These are phyloP conservation scores for Streptopelia turtur DNA, from an alignment of 2,797 vertebrate genomes.

Conservation along the genomic window DNA sequence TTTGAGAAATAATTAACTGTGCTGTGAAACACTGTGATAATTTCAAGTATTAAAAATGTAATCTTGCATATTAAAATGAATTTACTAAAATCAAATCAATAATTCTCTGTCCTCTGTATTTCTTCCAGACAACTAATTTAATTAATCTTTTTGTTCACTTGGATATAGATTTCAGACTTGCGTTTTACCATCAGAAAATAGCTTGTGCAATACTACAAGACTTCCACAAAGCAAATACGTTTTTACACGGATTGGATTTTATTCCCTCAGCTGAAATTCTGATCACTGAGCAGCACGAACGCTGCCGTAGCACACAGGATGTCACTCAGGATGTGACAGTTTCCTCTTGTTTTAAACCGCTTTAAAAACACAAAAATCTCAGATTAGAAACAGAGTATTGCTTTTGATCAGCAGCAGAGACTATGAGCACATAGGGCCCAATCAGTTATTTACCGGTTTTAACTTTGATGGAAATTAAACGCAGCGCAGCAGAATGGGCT, in stretches of 20 bases:
- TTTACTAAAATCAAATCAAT: slow-evolving; percentile 79
- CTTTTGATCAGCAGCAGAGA: neutral
- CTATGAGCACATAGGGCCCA: neutral
- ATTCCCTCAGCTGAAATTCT: slow-evolving; percentile 77
- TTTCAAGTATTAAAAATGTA: slow-evolving; percentile 62
- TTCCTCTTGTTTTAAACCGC: slow-evolving; percentile 75
- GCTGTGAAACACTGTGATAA: slow-evolving; percentile 9
- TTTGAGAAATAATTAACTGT: slow-evolving; percentile 23
- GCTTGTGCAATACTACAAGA: slow-evolving; percentile 66
- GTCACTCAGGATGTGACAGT: slow-evolving; percentile 79
- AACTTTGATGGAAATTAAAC: neutral
- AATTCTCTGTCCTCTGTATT: slow-evolving; percentile 70
- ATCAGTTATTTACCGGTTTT: neutral
- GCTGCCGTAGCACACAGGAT: slow-evolving; percentile 75
- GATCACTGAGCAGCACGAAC: slow-evolving; percentile 75
- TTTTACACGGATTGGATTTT: slow-evolving; percentile 79
- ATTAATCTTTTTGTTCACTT: slow-evolving; percentile 78
- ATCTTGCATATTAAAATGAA: slow-evolving; percentile 72
- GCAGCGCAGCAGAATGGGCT: neutral
- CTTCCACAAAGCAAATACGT: slow-evolving; percentile 75
- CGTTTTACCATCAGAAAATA: slow-evolving; percentile 76
- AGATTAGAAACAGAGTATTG: slow-evolving; percentile 50
- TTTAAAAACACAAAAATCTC: slow-evolving; percentile 36
- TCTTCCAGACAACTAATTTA: slow-evolving; percentile 77
- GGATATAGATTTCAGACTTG: slow-evolving; percentile 76